Conservation (phyloP, 2,113 vertebrate species). For the Zingel zingel region DNA sequence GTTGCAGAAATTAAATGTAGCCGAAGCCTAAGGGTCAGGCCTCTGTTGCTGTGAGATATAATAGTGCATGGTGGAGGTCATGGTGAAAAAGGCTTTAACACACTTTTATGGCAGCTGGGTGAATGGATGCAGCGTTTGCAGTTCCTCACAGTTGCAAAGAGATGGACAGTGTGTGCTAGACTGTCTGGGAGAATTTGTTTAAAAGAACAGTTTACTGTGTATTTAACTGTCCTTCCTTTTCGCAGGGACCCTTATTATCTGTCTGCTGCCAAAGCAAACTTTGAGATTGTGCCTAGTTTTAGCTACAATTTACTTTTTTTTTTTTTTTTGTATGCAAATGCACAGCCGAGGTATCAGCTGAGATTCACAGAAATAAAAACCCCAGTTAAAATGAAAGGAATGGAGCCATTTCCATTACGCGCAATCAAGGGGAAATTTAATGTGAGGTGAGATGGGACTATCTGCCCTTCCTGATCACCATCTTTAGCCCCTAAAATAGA, state of each 20-base stretch:
- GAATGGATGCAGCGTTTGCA: slow-evolving; percentile 6
- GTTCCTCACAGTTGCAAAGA: not conserved
- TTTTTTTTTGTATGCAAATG: not conserved
- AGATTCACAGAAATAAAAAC: slow-evolving; percentile 17
- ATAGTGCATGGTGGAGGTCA: slow-evolving; percentile 17
- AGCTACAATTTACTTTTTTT: not conserved
- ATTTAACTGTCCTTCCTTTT: not conserved
- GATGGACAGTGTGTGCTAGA: not conserved
- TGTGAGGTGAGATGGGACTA: slow-evolving; percentile 8
- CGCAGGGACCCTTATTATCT: not conserved
- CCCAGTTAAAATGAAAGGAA: not conserved
- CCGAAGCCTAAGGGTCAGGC: slow-evolving; percentile 30
- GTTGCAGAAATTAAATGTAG: slow-evolving; percentile 31
- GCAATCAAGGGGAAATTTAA: slow-evolving; percentile 14
- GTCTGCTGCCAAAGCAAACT: slow-evolving; percentile 3
- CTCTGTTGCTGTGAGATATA: slow-evolving; percentile 38
- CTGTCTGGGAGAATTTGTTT: slow-evolving; percentile 7
- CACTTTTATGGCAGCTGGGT: slow-evolving; percentile 8
- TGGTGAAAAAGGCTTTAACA: slow-evolving; percentile 37
- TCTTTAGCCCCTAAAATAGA: slow-evolving; percentile 37
- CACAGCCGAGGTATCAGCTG: not conserved
- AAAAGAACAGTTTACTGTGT: slow-evolving; percentile 12
- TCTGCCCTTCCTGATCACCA: slow-evolving; percentile 23
- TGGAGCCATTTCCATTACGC: not conserved
- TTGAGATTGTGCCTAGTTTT: not conserved